Evolutionary conservation across 1,140 invertebrate species (phyloP), one percentile per base, ranked within the genome.

Genomic region (Papilio dardanus): DNA sequence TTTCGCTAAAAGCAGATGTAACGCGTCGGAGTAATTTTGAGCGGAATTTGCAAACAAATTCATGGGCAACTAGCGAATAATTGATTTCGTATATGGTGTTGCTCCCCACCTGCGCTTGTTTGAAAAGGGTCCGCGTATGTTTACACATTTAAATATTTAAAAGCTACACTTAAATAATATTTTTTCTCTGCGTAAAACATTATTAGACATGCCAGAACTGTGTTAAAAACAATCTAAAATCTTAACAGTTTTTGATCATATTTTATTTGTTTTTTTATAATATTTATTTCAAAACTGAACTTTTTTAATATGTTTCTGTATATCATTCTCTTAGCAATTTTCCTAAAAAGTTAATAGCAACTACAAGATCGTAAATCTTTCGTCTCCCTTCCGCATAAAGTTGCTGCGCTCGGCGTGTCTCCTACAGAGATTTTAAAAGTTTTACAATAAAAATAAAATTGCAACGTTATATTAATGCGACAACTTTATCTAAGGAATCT

Each of bases 391-490:
- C 71, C 46, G 31, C n/a, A 73, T 30, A 58, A 73, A 58, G 46
- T 73, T 73, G 37, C 58, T 30, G n/a, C 50, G 46, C 30, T 58
- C 28, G 37, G 46, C 50, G 24, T 73, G 71, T 73, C 46, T 73
- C 46, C 31, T 73, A 30, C 71, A 73, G 50, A 33, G 50, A 73
- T 73, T 73, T 73, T 54, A 73, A 73, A 73, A 73, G 28, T 73
- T 73, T 73, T 33, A 73, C 71, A 73, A 73, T 73, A 73, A 71
- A 71, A 71, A 71, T 71, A 46, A 73, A 73, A 73, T 73, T 73
- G 71, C 46, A 73, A 50, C 71, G 30, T 54, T 73, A 58, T 71
- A 71, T 71, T 73, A 58, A 73, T 73, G 42, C 30, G 42, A 73
- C 31, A 73, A 73, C 71, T 73, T 73, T 73, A 73, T 73, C 71